phyloP scores from a whole-genome alignment of 1,140 invertebrate species.

The Bombus pyrosoma region DNA sequence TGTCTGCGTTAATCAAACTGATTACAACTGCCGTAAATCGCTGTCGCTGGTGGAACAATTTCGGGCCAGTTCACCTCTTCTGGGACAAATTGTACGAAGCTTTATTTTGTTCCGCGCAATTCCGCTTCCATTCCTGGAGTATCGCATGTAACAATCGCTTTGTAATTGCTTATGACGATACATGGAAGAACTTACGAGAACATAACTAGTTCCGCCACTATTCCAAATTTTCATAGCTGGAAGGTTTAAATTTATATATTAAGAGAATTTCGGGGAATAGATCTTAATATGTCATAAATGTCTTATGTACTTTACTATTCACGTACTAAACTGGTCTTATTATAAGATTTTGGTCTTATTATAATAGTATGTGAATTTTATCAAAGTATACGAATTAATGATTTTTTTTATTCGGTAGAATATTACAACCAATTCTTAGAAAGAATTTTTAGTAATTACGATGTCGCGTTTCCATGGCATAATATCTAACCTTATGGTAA shows the following conservation, averaged over 20 bases:
- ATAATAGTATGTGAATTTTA: too few species aligned
- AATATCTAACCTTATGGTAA: too few species aligned
- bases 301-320: too few species aligned
- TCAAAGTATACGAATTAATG: too few species aligned
- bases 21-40: constrained; percentile 53
- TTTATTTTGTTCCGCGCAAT: constrained; percentile 46
- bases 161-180: constrained; percentile 19
- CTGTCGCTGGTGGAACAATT: constrained; percentile 47
- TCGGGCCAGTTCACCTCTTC: constrained; percentile 51
- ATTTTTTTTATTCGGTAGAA: too few species aligned
- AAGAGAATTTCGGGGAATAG: neutral
- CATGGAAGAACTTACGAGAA: neutral
- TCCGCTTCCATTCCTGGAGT: neutral
- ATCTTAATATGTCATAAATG: too few species aligned
- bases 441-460: too few species aligned
- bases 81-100: constrained; percentile 52
- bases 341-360: too few species aligned
- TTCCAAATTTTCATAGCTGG: neutral
- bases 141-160: constrained; percentile 1
- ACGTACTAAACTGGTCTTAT: too few species aligned
- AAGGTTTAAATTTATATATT: neutral
- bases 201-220: neutral
- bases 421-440: too few species aligned
- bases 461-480: too few species aligned
- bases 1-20: constrained; percentile 56